These are phyloP conservation scores for Karalla daura DNA, from an alignment of 2,797 vertebrate species.

Conservation along the genomic window DNA sequence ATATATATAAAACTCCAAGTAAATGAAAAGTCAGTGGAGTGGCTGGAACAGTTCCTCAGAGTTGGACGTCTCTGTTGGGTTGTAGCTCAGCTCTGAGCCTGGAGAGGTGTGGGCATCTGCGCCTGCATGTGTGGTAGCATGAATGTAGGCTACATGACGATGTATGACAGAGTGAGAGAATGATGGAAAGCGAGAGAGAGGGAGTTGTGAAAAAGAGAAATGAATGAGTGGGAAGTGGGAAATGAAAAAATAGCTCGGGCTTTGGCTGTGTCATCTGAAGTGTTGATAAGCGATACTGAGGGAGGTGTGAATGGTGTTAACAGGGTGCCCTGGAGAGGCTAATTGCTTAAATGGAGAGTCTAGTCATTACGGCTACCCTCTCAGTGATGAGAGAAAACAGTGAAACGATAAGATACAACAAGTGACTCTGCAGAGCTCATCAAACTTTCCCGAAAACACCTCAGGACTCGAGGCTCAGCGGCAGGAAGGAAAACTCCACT, in stretches of 20 bases:
- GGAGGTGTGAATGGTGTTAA: constrained; percentile 68
- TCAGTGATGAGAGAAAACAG: constrained; percentile 65
- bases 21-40: no score
- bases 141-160: constrained; percentile 30
- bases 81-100: neutral
- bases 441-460: neutral
- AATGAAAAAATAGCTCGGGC: constrained; percentile 63
- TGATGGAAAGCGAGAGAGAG: constrained; percentile 24
- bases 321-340: constrained; percentile 63
- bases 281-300: constrained; percentile 70
- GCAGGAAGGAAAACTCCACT: neutral
- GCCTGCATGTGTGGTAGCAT: constrained; percentile 3
- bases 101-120: constrained; percentile 15
- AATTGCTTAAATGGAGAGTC: constrained; percentile 65
- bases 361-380: constrained; percentile 59
- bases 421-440: constrained; percentile 35
- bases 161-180: constrained; percentile 41
- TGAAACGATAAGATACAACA: constrained; percentile 51
- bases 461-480: neutral
- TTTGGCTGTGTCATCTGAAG: constrained; percentile 58
- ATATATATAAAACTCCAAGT: neutral
- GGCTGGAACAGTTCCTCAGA: no score
- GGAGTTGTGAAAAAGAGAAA: constrained; percentile 55
- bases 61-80: no score
- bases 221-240: constrained; percentile 57